Conservation (phyloP, 2,113 vertebrate genomes). For the Poecilia latipinna region DNA sequence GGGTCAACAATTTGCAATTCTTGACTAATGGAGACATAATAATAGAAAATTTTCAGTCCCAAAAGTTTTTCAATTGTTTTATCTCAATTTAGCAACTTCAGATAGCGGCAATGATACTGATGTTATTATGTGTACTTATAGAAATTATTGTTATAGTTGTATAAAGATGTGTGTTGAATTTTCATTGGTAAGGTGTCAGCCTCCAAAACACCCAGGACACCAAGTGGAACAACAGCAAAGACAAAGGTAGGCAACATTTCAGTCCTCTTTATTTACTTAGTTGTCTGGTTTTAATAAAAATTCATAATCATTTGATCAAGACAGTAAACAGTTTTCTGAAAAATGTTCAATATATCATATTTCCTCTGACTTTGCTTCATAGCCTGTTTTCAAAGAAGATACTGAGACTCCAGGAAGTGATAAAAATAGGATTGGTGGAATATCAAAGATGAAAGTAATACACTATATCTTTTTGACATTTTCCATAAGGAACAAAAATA, state of each 20-base stretch:
- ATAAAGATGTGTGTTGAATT: not conserved
- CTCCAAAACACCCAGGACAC: slow-evolving; percentile 12
- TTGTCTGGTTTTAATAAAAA: not conserved
- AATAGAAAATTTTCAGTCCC: not conserved
- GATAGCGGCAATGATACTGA: no score
- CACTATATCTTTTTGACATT: slow-evolving; percentile 11
- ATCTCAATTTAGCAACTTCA: not conserved
- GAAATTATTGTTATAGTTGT: no score
- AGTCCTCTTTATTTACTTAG: not conserved
- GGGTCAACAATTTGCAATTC: not conserved
- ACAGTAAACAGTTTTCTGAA: not conserved
- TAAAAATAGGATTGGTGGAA: slow-evolving; percentile 21
- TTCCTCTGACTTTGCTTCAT: slow-evolving; percentile 25
- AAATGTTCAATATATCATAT: not conserved
- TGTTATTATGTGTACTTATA: no score
- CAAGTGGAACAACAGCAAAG: slow-evolving; percentile 27
- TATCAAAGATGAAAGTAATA: slow-evolving; percentile 77
- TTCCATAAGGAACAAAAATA: slow-evolving; percentile 11
- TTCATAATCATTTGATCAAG: not conserved
- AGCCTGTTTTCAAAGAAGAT: slow-evolving; percentile 42
- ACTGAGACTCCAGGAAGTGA: slow-evolving; percentile 48
- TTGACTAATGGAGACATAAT: not conserved
- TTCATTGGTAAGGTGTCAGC: slow-evolving; percentile 17
- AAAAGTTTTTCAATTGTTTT: no score
- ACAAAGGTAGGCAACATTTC: slow-evolving; percentile 23